Percentiles rank a stretch among this genome's conserved stretches.
phyloP scores from a whole-genome alignment of 1,140 invertebrate genomes.

The Cataglyphis hispanica region DNA sequence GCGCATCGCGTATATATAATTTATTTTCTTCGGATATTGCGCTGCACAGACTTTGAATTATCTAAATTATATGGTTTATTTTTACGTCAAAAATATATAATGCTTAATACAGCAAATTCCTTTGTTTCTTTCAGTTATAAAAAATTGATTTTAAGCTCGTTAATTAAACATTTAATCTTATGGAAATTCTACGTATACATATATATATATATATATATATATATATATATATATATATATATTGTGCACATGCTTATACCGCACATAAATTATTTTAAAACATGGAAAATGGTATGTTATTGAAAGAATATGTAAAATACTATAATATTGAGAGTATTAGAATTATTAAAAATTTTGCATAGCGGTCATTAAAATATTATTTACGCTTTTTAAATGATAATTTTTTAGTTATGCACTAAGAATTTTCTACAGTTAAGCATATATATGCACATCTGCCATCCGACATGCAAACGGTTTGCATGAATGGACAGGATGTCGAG shows the following conservation, averaged over 20 bases:
- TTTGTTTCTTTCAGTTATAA: background rate
- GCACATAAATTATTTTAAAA: background rate
- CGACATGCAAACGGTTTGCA: conserved; percentile 4
- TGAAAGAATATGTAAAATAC: background rate
- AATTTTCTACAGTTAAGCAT: background rate
- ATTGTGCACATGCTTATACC: too few species aligned
- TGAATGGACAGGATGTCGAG: conserved; percentile 9
- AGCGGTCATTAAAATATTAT: background rate
- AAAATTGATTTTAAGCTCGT: background rate
- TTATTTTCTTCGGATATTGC: background rate
- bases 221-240: background rate
- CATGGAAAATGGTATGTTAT: background rate
- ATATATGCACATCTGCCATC: background rate
- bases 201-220: background rate
- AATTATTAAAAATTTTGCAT: background rate
- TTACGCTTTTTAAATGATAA: background rate
- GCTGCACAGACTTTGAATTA: background rate
- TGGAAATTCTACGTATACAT: background rate
- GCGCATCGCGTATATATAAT: conserved; percentile 8
- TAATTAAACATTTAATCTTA: background rate
- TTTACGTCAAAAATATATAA: background rate
- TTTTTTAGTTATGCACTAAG: background rate
- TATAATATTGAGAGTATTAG: conserved; percentile 22
- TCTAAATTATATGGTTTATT: background rate
- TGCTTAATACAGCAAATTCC: background rate